Evolutionary conservation across 1,140 invertebrate genomes (phyloP).

Genomic region (Caenorhabditis elegans): DNA sequence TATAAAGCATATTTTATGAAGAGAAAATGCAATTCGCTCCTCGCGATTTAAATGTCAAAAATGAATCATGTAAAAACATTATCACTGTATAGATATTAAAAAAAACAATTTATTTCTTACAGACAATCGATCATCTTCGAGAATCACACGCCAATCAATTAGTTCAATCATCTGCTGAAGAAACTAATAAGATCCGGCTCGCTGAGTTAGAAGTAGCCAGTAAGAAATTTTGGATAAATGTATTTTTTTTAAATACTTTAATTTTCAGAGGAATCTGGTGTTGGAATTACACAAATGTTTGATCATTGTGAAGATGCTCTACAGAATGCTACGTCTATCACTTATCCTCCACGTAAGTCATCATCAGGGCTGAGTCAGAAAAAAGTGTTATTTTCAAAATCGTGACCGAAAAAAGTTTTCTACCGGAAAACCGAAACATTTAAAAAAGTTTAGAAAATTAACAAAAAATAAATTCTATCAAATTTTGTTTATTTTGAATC

Average conservation of each 20-base stretch:
- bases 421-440: too few species aligned
- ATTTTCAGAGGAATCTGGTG: conserved; percentile 45
- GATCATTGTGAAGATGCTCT: conserved; percentile 65
- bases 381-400: too few species aligned
- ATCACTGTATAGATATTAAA: too few species aligned
- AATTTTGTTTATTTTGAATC: background rate
- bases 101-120: background rate
- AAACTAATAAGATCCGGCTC: background rate
- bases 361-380: background rate
- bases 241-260: conserved; percentile 50
- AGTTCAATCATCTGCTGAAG: conserved; percentile 23
- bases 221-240: background rate
- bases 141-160: conserved; percentile 70
- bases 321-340: conserved; percentile 58
- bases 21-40: too few species aligned
- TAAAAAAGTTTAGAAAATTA: too few species aligned
- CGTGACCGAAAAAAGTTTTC: too few species aligned
- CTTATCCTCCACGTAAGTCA: conserved; percentile 56
- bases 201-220: background rate
- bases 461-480: background rate
- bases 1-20: too few species aligned
- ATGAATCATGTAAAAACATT: too few species aligned
- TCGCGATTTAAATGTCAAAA: too few species aligned
- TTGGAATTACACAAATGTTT: conserved; percentile 67
- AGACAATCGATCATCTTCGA: conserved; percentile 35